These are phyloP conservation scores for Scaptomyza polygonia DNA, from an alignment of 2,888 invertebrate genomes.

Conservation along the genomic window DNA sequence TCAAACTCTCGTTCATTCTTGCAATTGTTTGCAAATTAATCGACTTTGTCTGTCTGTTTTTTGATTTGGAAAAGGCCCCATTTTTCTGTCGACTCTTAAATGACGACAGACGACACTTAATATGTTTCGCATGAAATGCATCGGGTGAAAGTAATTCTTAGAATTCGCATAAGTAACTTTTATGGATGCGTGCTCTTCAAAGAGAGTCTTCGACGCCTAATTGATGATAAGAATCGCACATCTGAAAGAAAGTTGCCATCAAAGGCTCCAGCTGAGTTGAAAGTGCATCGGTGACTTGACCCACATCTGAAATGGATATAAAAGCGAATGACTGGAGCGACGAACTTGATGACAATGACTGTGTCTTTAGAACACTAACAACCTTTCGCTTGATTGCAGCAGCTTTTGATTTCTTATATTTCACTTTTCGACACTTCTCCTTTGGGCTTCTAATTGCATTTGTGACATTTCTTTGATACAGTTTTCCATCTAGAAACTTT, in stretches of 20 bases:
- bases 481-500: constrained; percentile 64
- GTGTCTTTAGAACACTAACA: constrained; percentile 39
- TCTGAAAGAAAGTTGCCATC: constrained; percentile 43
- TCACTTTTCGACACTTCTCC: constrained; percentile 58
- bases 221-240: constrained; percentile 66
- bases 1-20: constrained; percentile 59
- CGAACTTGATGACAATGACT: constrained; percentile 41
- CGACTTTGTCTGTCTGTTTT: constrained; percentile 36
- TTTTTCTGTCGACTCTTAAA: constrained; percentile 33
- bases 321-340: constrained; percentile 39
- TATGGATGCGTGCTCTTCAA: constrained; percentile 27
- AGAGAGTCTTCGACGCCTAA: constrained; percentile 49
- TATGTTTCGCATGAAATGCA: constrained; percentile 57
- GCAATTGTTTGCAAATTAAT: constrained; percentile 69
- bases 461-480: constrained; percentile 41
- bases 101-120: constrained; percentile 1
- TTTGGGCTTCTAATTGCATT: constrained; percentile 60
- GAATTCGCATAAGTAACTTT: constrained; percentile 21
- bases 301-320: constrained; percentile 29
- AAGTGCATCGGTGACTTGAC: constrained; percentile 54
- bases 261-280: constrained; percentile 44
- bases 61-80: constrained; percentile 33
- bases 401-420: constrained; percentile 60
- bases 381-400: constrained; percentile 54
- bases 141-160: constrained; percentile 54